Evolutionary conservation across 2,113 vertebrate species (phyloP), one percentile per base, ranked within the genome.

Genomic region (Clarias macrocephalus): DNA sequence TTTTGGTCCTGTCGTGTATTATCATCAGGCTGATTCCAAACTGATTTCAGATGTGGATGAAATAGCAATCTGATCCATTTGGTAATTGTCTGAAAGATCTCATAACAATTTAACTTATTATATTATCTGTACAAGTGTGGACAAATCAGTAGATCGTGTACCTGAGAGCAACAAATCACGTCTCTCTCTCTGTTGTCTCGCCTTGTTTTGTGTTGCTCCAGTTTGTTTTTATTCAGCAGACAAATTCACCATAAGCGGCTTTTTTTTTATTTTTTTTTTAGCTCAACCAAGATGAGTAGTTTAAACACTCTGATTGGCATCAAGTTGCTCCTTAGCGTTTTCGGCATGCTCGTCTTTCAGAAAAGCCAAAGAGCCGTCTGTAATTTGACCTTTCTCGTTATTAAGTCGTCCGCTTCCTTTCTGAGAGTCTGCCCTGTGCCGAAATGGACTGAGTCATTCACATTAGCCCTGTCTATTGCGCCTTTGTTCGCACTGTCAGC

Each of bases 401-500:
- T 76, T 30, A 77, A 68, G 86, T 86, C 2, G 12, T 62, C 56
- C 77, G 0, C 16, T 0, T 7, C 10, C 52, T 84, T 66, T 85
- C 48, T 19, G 65, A 65, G 33, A n/a, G 85, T 70, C 56, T 70
- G 63, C 57, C 66, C 76, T 52, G 21, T 52, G 60, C 68, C 57
- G 23, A 65, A 89, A 80, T 57, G n/a, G 79, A 80, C 57, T 57
- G 42, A 65, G 11, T 42, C 30, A 13, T 56, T 60, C 88, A 81
- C 33, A 59, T 60, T 83, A 66, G 60, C 82, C 72, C 25, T 42
- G 62, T 72, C 68, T 23, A 33, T 42, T 25, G 63, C 12, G 76
- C 76, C 57, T 81, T 85, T 89, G 76, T 87, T 60, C 48, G 16
- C 68, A 48, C 52, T 23, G 60, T 87, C 77, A 59, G 16, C 68